phyloP scores from a whole-genome alignment of 2,797 vertebrate species.

The Aplochiton taeniatus region DNA sequence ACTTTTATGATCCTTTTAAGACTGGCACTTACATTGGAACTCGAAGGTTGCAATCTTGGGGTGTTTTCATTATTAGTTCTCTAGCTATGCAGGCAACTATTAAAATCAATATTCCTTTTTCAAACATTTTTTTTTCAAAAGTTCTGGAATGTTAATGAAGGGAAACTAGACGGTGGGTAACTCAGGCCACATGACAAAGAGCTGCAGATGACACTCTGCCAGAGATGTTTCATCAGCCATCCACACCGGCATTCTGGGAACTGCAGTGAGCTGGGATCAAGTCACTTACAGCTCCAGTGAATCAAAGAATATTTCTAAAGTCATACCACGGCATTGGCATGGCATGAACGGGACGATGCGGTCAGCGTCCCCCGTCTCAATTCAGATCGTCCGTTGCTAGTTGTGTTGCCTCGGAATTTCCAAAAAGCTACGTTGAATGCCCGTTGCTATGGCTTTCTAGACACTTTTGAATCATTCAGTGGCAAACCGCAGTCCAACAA shows the following conservation, averaged over 20 bases:
- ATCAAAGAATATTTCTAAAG: constrained; percentile 7
- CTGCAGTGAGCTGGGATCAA: constrained; percentile 21
- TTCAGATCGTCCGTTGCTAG: constrained; percentile 6
- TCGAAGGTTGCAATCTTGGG: no score
- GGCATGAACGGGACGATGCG: neutral
- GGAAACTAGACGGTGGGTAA: neutral
- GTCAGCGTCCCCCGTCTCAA: constrained; percentile 4
- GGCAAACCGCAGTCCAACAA: neutral
- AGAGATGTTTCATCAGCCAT: constrained; percentile 29
- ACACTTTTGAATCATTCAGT: constrained; percentile 37
- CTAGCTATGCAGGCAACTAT: no score
- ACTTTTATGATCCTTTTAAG: no score
- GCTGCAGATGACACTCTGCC: constrained; percentile 15
- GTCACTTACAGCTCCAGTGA: constrained; percentile 19
- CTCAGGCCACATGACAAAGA: neutral
- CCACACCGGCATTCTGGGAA: constrained; percentile 9
- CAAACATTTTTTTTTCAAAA: neutral
- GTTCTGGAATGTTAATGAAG: neutral
- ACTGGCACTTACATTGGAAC: no score
- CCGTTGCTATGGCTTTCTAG: constrained; percentile 3
- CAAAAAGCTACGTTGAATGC: constrained; percentile 9
- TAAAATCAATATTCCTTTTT: neutral
- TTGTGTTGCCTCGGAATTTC: neutral
- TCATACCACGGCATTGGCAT: constrained; percentile 1
- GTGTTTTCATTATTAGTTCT: no score